Conservation (phyloP, 2,797 vertebrate genomes). For the Dallia pectoralis region DNA sequence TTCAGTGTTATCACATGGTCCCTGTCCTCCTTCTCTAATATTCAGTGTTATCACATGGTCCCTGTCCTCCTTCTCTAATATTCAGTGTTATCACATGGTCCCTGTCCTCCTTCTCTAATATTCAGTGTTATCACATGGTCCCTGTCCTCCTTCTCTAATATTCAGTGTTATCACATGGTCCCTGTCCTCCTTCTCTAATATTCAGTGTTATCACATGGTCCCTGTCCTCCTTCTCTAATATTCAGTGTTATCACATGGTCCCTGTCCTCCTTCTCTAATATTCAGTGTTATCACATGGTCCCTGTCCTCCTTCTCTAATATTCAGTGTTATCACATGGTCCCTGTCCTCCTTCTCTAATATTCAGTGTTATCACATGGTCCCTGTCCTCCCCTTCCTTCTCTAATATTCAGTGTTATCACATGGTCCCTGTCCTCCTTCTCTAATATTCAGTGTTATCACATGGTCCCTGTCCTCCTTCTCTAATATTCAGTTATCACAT, state of each 20-base stretch:
- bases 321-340: constrained; percentile 7
- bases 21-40: too few species aligned
- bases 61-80: constrained; percentile 9
- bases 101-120: too few species aligned
- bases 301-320: constrained; percentile 47
- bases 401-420: constrained; percentile 20
- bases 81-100: too few species aligned
- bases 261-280: constrained; percentile 47
- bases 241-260: constrained; percentile 7
- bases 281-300: constrained; percentile 7
- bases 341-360: constrained; percentile 47
- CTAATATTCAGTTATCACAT: constrained; percentile 9
- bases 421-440: constrained; percentile 45
- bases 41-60: too few species aligned
- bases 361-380: constrained; percentile 7
- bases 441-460: constrained; percentile 20
- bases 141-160: constrained; percentile 47
- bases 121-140: too few species aligned
- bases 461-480: constrained; percentile 45
- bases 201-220: constrained; percentile 7
- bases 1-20: too few species aligned
- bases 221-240: constrained; percentile 47
- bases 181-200: constrained; percentile 47
- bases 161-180: constrained; percentile 7
- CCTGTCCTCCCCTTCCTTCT: constrained; percentile 54